phyloP scores from a whole-genome alignment of 2,113 vertebrate genomes.

The Pundamilia nyererei region DNA sequence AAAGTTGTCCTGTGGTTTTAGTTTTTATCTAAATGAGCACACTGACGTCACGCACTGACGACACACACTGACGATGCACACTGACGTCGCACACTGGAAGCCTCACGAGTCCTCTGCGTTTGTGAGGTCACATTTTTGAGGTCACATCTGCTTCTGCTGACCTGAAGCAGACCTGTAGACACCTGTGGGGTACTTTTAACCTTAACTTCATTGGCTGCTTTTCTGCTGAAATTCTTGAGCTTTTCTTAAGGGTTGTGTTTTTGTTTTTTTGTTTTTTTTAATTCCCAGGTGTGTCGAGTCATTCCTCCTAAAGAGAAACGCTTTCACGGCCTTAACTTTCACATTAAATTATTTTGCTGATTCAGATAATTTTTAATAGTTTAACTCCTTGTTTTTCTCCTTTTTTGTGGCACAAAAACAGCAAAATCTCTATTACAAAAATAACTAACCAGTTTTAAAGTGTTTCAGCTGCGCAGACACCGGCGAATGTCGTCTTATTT shows the following conservation, averaged over 20 bases:
- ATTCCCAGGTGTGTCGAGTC: fast-evolving
- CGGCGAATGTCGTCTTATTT: background rate
- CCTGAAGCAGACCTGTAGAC: background rate
- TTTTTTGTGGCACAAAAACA: background rate
- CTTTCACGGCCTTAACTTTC: background rate
- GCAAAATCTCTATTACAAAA: fast-evolving
- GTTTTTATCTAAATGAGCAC: background rate
- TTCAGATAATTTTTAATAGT: fast-evolving
- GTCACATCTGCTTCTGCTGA: background rate
- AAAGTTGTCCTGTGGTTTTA: background rate
- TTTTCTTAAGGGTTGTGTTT: background rate
- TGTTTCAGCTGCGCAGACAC: background rate
- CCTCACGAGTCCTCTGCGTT: background rate
- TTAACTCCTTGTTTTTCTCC: background rate
- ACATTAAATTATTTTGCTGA: fast-evolving
- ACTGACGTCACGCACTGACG: background rate
- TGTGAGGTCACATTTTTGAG: background rate
- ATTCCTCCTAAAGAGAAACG: fast-evolving
- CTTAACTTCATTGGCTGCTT: background rate
- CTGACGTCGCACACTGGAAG: background rate
- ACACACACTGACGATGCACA: background rate
- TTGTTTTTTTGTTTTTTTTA: fast-evolving
- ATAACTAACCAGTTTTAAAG: background rate
- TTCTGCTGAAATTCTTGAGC: background rate
- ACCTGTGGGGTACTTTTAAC: background rate